A percentile compares a stretch with the other conserved stretches of the same genome.
Conservation (phyloP, 2,888 invertebrate species). For the Macaria liturata region DNA sequence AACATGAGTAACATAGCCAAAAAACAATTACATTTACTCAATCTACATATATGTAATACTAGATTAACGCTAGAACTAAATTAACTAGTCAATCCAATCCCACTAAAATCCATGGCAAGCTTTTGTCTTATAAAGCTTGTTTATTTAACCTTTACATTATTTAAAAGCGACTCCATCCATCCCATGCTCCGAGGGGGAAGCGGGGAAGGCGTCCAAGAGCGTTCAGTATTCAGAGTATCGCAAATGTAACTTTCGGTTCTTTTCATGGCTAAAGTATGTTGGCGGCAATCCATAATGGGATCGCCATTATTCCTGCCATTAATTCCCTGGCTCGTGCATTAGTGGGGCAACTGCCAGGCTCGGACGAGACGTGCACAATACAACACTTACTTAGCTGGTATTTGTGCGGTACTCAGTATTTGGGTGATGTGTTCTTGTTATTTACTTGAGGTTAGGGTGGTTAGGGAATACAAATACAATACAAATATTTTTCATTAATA, state of each 20-base stretch:
- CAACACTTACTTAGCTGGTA: slow-evolving; percentile 41
- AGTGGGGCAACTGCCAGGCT: slow-evolving; percentile 77
- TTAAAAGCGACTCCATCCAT: slow-evolving; percentile 21
- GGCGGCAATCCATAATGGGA: slow-evolving; percentile 84
- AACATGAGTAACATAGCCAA: too few species aligned
- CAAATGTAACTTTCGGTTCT: slow-evolving; percentile 84
- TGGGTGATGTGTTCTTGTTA: too few species aligned
- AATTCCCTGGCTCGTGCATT: slow-evolving; percentile 83
- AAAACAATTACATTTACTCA: too few species aligned
- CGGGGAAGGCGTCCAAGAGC: slow-evolving; percentile 62
- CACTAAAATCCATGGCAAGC: too few species aligned
- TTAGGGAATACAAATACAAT: too few species aligned
- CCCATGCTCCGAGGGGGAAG: slow-evolving; percentile 47
- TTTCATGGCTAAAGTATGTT: slow-evolving; percentile 84
- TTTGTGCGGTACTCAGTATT: background rate
- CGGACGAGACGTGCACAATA: slow-evolving; percentile 52
- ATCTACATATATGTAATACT: too few species aligned
- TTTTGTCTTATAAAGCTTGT: too few species aligned
- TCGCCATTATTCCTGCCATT: slow-evolving; percentile 84
- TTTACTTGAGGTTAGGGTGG: too few species aligned
- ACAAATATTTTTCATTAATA: too few species aligned
- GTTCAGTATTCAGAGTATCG: slow-evolving; percentile 83
- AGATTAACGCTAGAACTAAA: too few species aligned
- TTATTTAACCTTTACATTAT: too few species aligned
- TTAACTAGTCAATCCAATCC: too few species aligned